Conservation (phyloP, 1,140 invertebrate species). For the Drosophila erecta region DNA sequence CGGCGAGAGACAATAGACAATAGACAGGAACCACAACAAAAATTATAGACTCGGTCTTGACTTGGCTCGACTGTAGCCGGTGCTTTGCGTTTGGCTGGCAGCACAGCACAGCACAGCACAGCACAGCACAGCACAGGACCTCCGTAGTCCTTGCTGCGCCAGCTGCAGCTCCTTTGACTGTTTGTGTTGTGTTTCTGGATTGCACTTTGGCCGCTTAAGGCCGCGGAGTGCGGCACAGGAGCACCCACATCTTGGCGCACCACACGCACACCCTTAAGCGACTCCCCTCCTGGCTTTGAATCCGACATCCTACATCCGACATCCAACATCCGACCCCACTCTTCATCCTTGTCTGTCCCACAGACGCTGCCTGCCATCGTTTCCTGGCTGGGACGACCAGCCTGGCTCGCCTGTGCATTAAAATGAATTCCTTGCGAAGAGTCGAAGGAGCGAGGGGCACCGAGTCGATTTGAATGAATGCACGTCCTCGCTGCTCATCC, state of each 20-base stretch:
- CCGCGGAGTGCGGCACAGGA: slow-evolving; percentile 14
- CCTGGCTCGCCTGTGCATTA: slow-evolving; percentile 54
- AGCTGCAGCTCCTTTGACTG: slow-evolving; percentile 26
- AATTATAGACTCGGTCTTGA: slow-evolving; percentile 73
- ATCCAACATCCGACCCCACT: not conserved
- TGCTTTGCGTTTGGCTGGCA: slow-evolving; percentile 41
- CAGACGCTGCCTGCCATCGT: slow-evolving; percentile 46
- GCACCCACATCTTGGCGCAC: slow-evolving; percentile 65
- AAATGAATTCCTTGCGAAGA: slow-evolving; percentile 76
- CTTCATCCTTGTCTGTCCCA: not conserved
- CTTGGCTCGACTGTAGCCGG: slow-evolving; percentile 60
- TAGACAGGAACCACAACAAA: slow-evolving; percentile 82
- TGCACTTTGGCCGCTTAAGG: slow-evolving; percentile 76
- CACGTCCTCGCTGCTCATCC: slow-evolving; percentile 56
- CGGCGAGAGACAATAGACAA: slow-evolving; percentile 64
- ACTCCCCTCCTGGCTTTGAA: slow-evolving; percentile 23
- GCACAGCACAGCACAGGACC: slow-evolving; percentile 21
- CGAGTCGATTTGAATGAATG: slow-evolving; percentile 76
- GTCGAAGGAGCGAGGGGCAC: slow-evolving; percentile 4
- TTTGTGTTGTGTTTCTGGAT: slow-evolving; percentile 45
- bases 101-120: not conserved
- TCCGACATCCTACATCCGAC: not conserved
- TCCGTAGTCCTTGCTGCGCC: slow-evolving; percentile 4
- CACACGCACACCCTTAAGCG: slow-evolving; percentile 71
- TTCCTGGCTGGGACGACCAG: slow-evolving; percentile 46